These are phyloP conservation scores for Copidosoma aretas DNA, from an alignment of 2,888 invertebrate species.

Conservation along the genomic window DNA sequence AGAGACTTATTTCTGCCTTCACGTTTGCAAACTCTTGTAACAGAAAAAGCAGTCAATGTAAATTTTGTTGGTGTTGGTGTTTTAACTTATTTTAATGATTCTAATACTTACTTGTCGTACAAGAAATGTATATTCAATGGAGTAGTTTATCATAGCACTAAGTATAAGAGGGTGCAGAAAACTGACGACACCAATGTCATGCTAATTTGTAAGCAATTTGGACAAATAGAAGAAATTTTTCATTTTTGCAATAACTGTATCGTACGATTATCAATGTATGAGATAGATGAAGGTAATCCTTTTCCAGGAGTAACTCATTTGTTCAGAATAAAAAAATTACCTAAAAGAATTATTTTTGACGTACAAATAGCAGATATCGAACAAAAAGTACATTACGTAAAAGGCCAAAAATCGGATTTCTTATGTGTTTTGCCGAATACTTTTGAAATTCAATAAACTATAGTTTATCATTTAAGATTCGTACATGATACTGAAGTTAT, in stretches of 20 bases:
- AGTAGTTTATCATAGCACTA: conserved; percentile 5
- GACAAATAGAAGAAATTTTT: conserved; percentile 8
- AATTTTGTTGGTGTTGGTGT: conserved; percentile 1
- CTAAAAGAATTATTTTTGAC: too few relatives aligned
- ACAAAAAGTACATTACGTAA: conserved; percentile 1
- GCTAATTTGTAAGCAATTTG: background rate
- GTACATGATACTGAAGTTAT: too few relatives aligned
- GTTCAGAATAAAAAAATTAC: too few relatives aligned
- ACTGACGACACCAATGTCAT: conserved; percentile 3
- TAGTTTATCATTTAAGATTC: too few relatives aligned
- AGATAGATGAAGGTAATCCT: background rate
- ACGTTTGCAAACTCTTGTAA: background rate
- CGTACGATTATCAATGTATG: background rate
- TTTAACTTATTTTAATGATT: background rate
- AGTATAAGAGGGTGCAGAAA: conserved; percentile 3
- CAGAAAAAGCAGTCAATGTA: background rate
- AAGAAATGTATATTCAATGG: conserved; percentile 1
- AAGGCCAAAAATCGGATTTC: background rate
- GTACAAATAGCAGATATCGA: background rate
- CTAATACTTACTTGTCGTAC: background rate
- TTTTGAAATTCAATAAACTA: conserved; percentile 3
- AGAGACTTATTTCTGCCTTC: background rate
- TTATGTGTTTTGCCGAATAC: conserved; percentile 10
- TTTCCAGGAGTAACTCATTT: background rate
- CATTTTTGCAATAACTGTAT: conserved; percentile 1